Evolutionary conservation across 2,888 invertebrate genomes (phyloP).

Genomic region (Atherix ibis): DNA sequence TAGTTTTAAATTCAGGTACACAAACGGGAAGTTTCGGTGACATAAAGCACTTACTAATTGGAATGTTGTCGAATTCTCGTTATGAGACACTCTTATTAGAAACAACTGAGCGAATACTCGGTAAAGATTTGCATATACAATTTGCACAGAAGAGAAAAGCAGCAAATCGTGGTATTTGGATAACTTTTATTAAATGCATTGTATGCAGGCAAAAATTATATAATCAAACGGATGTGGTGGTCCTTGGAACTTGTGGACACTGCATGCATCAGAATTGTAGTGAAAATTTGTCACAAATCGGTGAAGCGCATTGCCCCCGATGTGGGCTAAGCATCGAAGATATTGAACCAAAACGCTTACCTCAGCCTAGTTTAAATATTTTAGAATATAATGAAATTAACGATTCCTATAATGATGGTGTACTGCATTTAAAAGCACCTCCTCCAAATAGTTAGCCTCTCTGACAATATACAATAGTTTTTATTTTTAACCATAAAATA

Average conservation of each 20-base stretch:
- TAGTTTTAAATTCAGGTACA: conserved; percentile 37
- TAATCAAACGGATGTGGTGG: conserved; percentile 21
- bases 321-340: conserved; percentile 18
- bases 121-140: conserved; percentile 48
- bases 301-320: conserved; percentile 21
- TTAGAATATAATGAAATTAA: conserved; percentile 9
- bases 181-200: conserved; percentile 27
- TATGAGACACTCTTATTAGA: conserved; percentile 58
- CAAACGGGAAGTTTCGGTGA: conserved; percentile 42
- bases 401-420: conserved; percentile 11
- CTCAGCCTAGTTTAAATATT: conserved; percentile 21
- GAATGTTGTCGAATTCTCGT: conserved; percentile 59
- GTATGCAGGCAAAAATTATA: conserved; percentile 26
- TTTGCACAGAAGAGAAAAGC: conserved; percentile 21
- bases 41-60: conserved; percentile 41
- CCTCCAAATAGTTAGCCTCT: conserved; percentile 18
- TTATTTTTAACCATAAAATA: too few species aligned
- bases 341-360: conserved; percentile 17
- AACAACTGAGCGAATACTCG: conserved; percentile 47
- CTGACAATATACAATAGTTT: too few species aligned
- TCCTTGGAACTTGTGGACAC: conserved; percentile 28
- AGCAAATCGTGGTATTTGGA: conserved; percentile 26
- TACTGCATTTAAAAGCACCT: conserved; percentile 28
- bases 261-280: conserved; percentile 26
- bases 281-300: conserved; percentile 5